phyloP scores from a whole-genome alignment of 2,113 vertebrate species.

The Aldabrachelys gigantea region DNA sequence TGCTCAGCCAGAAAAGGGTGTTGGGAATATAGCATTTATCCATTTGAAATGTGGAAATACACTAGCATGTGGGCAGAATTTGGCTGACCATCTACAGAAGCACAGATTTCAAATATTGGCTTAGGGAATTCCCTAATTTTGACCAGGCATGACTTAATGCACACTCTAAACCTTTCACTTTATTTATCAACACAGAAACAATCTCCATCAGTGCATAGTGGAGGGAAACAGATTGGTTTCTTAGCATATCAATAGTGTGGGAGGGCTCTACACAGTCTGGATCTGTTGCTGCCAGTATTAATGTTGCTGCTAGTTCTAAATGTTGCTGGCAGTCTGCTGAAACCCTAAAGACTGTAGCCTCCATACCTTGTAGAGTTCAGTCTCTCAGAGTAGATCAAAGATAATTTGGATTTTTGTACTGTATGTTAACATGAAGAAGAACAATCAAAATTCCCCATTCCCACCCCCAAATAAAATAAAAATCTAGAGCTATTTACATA shows the following conservation, averaged over 20 bases:
- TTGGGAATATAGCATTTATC: neutral
- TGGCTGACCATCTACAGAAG: neutral
- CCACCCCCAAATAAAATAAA: neutral
- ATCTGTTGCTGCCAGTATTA: neutral
- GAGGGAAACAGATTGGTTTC: neutral
- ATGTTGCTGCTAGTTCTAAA: neutral
- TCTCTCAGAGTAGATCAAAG: accelerated
- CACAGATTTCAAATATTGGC: neutral
- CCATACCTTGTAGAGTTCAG: no score
- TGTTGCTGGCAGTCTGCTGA: neutral
- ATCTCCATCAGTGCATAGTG: neutral
- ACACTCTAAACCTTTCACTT: neutral
- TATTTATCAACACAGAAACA: neutral
- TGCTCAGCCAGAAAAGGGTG: neutral
- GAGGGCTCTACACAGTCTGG: neutral
- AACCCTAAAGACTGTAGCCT: no score
- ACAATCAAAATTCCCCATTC: neutral
- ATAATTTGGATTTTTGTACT: accelerated
- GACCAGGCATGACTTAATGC: neutral
- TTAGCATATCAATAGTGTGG: neutral
- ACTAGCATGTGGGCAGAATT: neutral
- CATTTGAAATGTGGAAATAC: neutral
- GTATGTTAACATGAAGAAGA: neutral
- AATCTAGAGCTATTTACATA: neutral
- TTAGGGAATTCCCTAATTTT: neutral